Evolutionary conservation across 2,888 invertebrate genomes (phyloP).

Genomic region (Chalcis sispes): DNA sequence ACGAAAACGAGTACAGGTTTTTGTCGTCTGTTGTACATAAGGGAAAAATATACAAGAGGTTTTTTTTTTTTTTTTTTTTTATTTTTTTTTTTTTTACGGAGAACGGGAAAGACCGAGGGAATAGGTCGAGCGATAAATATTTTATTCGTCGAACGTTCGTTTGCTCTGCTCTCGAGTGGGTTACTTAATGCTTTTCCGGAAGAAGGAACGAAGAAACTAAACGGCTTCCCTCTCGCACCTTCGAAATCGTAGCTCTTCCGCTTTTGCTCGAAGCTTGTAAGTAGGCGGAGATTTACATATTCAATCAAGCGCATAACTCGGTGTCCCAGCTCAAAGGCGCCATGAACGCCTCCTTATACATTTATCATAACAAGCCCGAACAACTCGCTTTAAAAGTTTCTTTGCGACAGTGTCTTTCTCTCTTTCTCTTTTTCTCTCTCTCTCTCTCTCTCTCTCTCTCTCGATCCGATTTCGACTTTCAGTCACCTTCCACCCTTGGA

Average conservation of each 20-base stretch:
- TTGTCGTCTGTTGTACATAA: too few species aligned
- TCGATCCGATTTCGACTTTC: conserved; percentile 51
- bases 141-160: conserved; percentile 37
- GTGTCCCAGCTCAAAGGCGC: conserved; percentile 33
- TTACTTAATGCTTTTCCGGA: conserved; percentile 17
- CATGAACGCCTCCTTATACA: conserved; percentile 44
- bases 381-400: conserved; percentile 56
- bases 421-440: conserved; percentile 4
- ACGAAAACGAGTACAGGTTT: conserved; percentile 10
- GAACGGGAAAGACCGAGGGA: not conserved
- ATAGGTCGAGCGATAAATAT: conserved; percentile 36
- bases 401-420: not conserved
- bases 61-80: not conserved
- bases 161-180: conserved; percentile 14
- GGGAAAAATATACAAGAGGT: conserved; percentile 21
- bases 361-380: conserved; percentile 58
- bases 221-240: not conserved
- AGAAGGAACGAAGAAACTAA: not conserved
- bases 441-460: conserved; percentile 2
- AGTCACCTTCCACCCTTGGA: conserved; percentile 17
- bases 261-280: conserved; percentile 10
- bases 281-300: conserved; percentile 55
- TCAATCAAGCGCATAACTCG: conserved; percentile 53
- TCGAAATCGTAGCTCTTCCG: not conserved
- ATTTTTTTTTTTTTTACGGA: not conserved